Base-by-base conservation (phyloP, 2,797 vertebrate species). In the Pempheris klunzingeri region DNA sequence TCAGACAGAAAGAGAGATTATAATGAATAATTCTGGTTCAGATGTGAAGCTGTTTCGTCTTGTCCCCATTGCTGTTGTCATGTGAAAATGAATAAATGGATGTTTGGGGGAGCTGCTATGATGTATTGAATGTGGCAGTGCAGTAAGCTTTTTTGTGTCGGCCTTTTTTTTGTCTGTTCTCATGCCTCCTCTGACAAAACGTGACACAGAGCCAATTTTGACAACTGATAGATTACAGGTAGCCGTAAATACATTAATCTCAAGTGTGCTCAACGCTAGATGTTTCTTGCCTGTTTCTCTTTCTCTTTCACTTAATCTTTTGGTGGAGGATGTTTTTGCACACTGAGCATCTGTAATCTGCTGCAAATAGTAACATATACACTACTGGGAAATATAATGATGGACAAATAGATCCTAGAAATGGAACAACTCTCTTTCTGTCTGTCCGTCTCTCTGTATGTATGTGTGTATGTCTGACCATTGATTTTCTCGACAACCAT, bases 21-120 rank as follows among this genome's bases (percentile, higher is more conserved):
- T 68, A 22, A 91, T 93, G 73, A 92, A 92, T 92, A 86, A 91
- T 92, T 92, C 87, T 81, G 61, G 60, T 86, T 91, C 55, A 89
- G 84, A 89, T 90, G 82, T 90, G 84, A 83, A 71, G 75, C 54
- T 2, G 59, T 79, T 86, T 86, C 11, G 67, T 85, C 85, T 83
- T 81, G 77, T 88, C 83, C 82, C 81, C 80, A 54, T 80, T 84
- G 87, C 90, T 86, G 86, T 84, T 86, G 90, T 86, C 88, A 82
- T 88, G 76, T 88, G 70, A 89, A 81, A 85, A 88, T 89, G 36
- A 88, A 90, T 89, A 84, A 83, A 90, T 86, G 43, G 44, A 87
- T 89, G 84, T 88, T 86, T 80, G 59, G 67, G 46, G 73, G 72
- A 76, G 57, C 74, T 49, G 65, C 70, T 59, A n/a, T 46, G 70